Evolutionary conservation across 2,797 vertebrate genomes (phyloP).

Genomic region (Chanos chanos): DNA sequence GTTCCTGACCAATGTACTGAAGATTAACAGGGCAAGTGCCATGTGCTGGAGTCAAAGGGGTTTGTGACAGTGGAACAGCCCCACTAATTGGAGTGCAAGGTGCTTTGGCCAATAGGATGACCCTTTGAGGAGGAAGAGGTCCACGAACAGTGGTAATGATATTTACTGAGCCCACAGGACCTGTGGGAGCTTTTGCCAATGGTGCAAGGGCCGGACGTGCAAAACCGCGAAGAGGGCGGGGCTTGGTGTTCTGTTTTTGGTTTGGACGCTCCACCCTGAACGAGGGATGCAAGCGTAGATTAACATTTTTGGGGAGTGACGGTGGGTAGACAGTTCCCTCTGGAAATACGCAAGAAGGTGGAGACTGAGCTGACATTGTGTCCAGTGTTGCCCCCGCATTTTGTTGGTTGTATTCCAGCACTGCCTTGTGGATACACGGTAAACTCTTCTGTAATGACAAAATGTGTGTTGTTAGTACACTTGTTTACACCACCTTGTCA

Average conservation of each 20-base stretch:
- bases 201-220: constrained; percentile 58
- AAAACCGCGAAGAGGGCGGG: constrained; percentile 53
- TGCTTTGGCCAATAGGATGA: constrained; percentile 39
- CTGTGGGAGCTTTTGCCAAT: constrained; percentile 60
- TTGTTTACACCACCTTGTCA: background rate
- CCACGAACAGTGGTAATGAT: constrained; percentile 27
- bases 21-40: constrained; percentile 33
- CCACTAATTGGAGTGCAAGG: constrained; percentile 38
- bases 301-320: constrained; percentile 58
- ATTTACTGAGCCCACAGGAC: constrained; percentile 23
- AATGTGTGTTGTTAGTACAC: background rate
- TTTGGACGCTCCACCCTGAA: constrained; percentile 25
- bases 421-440: constrained; percentile 58
- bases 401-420: constrained; percentile 14
- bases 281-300: constrained; percentile 65
- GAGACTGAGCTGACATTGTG: background rate
- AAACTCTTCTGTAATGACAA: constrained; percentile 69
- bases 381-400: background rate
- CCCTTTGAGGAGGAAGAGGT: constrained; percentile 26
- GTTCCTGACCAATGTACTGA: constrained; percentile 41
- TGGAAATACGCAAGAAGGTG: constrained; percentile 31
- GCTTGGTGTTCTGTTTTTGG: constrained; percentile 7
- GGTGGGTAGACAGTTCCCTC: constrained; percentile 48
- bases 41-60: constrained; percentile 26
- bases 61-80: constrained; percentile 21